Evolutionary conservation across 1,140 invertebrate genomes (phyloP).

Genomic region (Drosophila orena): DNA sequence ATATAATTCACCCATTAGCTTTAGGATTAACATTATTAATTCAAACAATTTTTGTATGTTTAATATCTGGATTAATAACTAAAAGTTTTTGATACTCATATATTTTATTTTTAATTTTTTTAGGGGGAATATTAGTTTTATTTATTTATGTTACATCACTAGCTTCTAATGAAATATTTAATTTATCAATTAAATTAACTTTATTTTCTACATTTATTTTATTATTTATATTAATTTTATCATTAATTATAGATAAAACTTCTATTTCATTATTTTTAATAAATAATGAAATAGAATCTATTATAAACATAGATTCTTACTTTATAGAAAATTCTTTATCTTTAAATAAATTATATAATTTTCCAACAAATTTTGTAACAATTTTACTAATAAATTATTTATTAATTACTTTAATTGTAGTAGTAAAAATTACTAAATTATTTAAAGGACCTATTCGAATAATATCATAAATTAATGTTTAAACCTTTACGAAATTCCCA

Average conservation of each 20-base stretch:
- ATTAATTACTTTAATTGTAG: conserved; percentile 85
- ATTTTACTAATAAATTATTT: conserved; percentile 85
- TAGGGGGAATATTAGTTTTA: conserved; percentile 81
- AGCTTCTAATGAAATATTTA: conserved; percentile 85
- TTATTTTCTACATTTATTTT: conserved; percentile 25
- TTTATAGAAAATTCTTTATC: conserved; percentile 77
- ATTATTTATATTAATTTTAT: conserved; percentile 28
- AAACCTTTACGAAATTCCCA: conserved; percentile 76
- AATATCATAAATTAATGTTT: conserved; percentile 85
- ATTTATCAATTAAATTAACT: conserved; percentile 68
- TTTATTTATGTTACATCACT: no score
- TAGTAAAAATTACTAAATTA: conserved; percentile 85
- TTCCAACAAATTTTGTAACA: conserved; percentile 83
- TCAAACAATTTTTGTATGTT: conserved; percentile 85
- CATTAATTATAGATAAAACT: conserved; percentile 38
- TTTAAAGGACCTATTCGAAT: conserved; percentile 84
- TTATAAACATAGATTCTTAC: conserved; percentile 53
- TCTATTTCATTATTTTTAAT: conserved; percentile 22
- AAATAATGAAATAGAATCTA: conserved; percentile 50
- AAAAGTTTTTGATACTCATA: conserved; percentile 58
- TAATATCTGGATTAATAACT: conserved; percentile 27
- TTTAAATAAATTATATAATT: conserved; percentile 85
- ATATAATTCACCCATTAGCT: conserved; percentile 85
- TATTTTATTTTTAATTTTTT: conserved; percentile 57
- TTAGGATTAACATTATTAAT: conserved; percentile 85